Percentiles rank a stretch among this genome's conserved stretches.
These are phyloP conservation scores for Belgica antarctica DNA, from an alignment of 2,888 invertebrate genomes.

Conservation along the genomic window DNA sequence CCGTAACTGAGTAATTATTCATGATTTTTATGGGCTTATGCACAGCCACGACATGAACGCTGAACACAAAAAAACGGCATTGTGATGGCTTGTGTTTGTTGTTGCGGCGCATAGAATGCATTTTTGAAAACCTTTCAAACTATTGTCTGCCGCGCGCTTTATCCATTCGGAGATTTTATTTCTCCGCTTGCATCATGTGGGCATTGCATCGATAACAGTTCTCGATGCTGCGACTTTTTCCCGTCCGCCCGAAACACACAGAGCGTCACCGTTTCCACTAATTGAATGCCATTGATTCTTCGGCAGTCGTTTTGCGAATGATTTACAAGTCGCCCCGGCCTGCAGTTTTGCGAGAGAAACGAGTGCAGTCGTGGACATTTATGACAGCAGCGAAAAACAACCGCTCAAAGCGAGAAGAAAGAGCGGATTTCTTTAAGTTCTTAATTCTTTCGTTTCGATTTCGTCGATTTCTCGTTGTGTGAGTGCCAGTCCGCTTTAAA, in stretches of 20 bases:
- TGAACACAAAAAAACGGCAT: background rate
- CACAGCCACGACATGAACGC: background rate
- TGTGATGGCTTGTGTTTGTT: background rate
- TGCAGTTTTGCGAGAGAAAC: too few relatives aligned
- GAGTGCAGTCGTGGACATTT: too few relatives aligned
- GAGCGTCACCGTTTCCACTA: too few relatives aligned
- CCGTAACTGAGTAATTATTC: conserved; percentile 38
- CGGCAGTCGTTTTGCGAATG: too few relatives aligned
- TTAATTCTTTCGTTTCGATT: conserved; percentile 15
- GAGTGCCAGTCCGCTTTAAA: background rate
- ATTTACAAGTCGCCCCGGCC: too few relatives aligned
- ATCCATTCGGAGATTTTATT: background rate
- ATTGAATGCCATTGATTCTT: too few relatives aligned
- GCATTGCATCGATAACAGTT: background rate
- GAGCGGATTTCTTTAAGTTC: too few relatives aligned
- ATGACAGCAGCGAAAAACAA: background rate
- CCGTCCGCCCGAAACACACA: too few relatives aligned
- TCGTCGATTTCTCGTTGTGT: background rate
- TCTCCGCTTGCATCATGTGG: background rate
- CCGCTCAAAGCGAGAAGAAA: background rate
- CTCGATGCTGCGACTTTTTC: background rate
- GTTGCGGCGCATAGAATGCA: background rate
- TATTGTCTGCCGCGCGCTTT: too few relatives aligned
- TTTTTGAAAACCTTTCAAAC: background rate
- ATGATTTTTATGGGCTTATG: conserved; percentile 30